Base-by-base conservation (phyloP, 2,113 vertebrate genomes). In the Enhydra lutris region DNA sequence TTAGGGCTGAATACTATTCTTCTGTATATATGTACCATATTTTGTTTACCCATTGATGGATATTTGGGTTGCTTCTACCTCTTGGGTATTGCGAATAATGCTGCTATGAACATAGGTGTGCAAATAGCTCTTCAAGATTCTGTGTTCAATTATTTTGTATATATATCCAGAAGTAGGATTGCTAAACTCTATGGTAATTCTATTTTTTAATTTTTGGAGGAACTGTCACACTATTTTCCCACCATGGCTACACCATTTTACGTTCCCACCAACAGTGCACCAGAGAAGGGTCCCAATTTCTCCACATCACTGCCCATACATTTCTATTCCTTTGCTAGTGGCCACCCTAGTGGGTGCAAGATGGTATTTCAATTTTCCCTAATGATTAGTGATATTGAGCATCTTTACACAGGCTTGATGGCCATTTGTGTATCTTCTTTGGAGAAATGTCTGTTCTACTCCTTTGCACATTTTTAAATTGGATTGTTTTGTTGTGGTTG, bases 21-120 rank as follows among this genome's bases (percentile, higher is more conserved):
- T 8, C 6, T 52, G 17, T 69, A 0, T 21, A 2, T 65, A 13
- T 20, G 7, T 10, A 20, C 45, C 31, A 1, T 13, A 3, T 52
- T 89, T 85, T 85, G 59, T 87, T 36, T 17, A 11, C 26, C 61
- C 21, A 18, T 57, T 45, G 13, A 21, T 57, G 20, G 85, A 26
- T 17, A 61, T 34, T 94, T 69, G 29, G 29, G 47, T 89, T 31
- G n/a, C 6, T 74, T 63, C 63, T 34, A 34, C 63, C 15, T 34
- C 31, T 34, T 67, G 15, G 36, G 34, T 85, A 1, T 65, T 45
- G 9, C 45, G 47, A 81, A 2, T 24, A 50, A 36, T 52, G 47
- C 7, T 85, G 21, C 47, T 79, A 0, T 92, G 80, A 71, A 47
- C 31, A 7, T 18, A 23, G 12, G 17, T 34, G 45, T 61, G 36